A percentile compares a stretch with the other conserved stretches of the same genome.
phyloP scores from a whole-genome alignment of 37 sponge, comb jelly and placozoan genomes.

The Haliclona indistincta region DNA sequence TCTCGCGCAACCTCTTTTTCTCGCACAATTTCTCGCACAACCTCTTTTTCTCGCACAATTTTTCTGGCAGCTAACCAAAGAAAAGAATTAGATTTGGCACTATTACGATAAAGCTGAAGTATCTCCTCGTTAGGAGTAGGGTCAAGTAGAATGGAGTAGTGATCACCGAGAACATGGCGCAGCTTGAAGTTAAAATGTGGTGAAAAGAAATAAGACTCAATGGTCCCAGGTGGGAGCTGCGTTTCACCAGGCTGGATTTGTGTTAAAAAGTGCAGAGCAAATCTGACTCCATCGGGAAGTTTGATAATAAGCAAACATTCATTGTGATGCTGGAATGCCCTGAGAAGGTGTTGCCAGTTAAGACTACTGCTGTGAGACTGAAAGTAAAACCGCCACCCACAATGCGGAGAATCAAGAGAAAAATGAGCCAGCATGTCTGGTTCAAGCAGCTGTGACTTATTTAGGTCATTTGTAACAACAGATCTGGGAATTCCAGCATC shows the following conservation, averaged over 20 bases:
- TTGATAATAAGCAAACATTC: slow-evolving; percentile 55
- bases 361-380: slow-evolving; percentile 14
- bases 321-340: slow-evolving; percentile 36
- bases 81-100: slow-evolving; percentile 37
- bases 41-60: neutral
- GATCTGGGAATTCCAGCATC: slow-evolving; percentile 60
- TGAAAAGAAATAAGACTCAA: slow-evolving; percentile 64
- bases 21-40: neutral
- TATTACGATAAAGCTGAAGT: slow-evolving; percentile 63
- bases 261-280: slow-evolving; percentile 51
- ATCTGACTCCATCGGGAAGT: slow-evolving; percentile 34
- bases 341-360: slow-evolving; percentile 46
- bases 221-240: slow-evolving; percentile 26
- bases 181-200: slow-evolving; percentile 35
- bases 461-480: slow-evolving; percentile 71
- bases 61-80: slow-evolving; percentile 26
- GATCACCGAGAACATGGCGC: slow-evolving; percentile 32
- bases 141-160: slow-evolving; percentile 40
- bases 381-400: slow-evolving; percentile 66
- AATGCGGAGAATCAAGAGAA: slow-evolving; percentile 46
- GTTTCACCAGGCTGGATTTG: slow-evolving; percentile 22
- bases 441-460: slow-evolving; percentile 60
- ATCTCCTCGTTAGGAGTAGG: slow-evolving; percentile 14
- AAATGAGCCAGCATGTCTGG: slow-evolving; percentile 46
- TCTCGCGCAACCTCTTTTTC: neutral